Percentiles rank a stretch among this genome's conserved stretches.
phyloP scores from a whole-genome alignment of 2,888 invertebrate species.

The Cataglyphis livida region DNA sequence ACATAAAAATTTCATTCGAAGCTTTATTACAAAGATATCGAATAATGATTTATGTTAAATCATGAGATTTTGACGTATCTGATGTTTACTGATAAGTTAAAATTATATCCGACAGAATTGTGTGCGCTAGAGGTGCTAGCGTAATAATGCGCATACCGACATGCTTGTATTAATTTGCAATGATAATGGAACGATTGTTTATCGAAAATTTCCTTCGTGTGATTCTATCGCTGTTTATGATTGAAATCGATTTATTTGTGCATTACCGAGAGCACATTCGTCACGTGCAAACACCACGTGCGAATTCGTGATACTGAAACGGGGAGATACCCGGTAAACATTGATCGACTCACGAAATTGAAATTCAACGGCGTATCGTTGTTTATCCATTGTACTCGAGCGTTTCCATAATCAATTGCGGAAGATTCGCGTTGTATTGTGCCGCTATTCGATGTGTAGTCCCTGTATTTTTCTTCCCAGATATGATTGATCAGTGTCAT shows the following conservation, averaged over 20 bases:
- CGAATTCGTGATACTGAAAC: conserved; percentile 53
- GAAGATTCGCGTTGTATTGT: conserved; percentile 8
- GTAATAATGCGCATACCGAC: conserved; percentile 28
- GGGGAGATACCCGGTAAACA: conserved; percentile 64
- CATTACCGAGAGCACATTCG: conserved; percentile 47
- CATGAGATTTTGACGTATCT: background rate
- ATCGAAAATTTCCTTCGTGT: conserved; percentile 62
- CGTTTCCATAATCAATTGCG: conserved; percentile 18
- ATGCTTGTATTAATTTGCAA: conserved; percentile 50
- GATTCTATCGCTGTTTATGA: conserved; percentile 65
- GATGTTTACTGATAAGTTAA: conserved; percentile 10
- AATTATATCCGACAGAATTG: conserved; percentile 31
- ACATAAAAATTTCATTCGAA: background rate
- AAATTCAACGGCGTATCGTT: conserved; percentile 61
- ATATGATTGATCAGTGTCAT: background rate
- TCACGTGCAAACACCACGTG: conserved; percentile 51
- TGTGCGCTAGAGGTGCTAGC: background rate
- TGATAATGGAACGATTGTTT: conserved; percentile 69
- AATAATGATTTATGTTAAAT: background rate
- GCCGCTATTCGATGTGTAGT: background rate
- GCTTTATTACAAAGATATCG: background rate
- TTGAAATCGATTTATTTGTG: conserved; percentile 69
- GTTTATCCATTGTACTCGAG: conserved; percentile 51
- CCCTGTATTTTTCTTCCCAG: conserved; percentile 17
- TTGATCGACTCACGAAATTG: conserved; percentile 61